phyloP scores from a whole-genome alignment of 2,888 invertebrate species.

The Hydropsyche betteni region DNA sequence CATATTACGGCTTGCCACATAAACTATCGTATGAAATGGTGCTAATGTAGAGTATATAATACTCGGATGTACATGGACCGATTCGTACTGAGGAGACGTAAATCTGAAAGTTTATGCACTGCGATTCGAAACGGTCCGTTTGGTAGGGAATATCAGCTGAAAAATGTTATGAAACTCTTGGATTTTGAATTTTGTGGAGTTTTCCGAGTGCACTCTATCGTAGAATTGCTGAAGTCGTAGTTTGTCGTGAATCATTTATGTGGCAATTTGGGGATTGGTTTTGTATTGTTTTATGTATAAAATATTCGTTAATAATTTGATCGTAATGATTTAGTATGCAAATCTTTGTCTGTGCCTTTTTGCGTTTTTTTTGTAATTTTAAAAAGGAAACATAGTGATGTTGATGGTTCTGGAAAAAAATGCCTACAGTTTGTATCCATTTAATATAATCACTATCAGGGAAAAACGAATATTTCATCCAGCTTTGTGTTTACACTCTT shows the following conservation, averaged over 20 bases:
- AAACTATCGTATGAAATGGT: too few relatives aligned
- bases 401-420: slow-evolving; percentile 5
- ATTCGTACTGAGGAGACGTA: slow-evolving; percentile 1
- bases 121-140: not conserved
- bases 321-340: not conserved
- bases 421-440: slow-evolving; percentile 25
- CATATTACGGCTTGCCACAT: too few relatives aligned
- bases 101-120: slow-evolving; percentile 15
- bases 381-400: not conserved
- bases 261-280: not conserved
- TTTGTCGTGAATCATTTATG: not conserved
- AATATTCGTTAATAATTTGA: not conserved
- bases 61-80: too few relatives aligned
- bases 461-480: not conserved
- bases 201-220: not conserved
- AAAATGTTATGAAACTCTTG: not conserved
- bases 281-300: not conserved
- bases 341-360: not conserved
- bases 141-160: not conserved
- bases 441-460: slow-evolving; percentile 23
- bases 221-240: not conserved
- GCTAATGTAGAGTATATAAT: too few relatives aligned
- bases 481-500: not conserved
- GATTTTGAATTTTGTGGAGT: not conserved
- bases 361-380: not conserved